phyloP scores from a whole-genome alignment of 64 coral and sea anemone genomes.

The Stichodactyla mertensii region DNA sequence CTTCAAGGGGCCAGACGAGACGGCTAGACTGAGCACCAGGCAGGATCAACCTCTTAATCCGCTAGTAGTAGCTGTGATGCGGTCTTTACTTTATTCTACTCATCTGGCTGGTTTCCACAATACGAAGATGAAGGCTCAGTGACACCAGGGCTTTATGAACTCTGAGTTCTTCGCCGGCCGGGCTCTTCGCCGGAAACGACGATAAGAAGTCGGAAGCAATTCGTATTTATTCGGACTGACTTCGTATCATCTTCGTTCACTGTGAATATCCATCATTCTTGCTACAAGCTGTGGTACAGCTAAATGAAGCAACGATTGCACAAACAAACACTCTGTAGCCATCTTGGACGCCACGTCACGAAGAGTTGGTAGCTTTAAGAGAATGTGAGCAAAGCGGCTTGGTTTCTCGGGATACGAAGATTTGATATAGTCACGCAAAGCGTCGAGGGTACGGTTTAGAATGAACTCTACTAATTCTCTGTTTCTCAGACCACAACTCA shows the following conservation, averaged over 20 bases:
- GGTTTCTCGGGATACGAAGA: slow-evolving; percentile 98
- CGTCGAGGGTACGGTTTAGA: slow-evolving; percentile 76
- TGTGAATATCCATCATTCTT: slow-evolving; percentile 38
- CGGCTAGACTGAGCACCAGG: too few species aligned
- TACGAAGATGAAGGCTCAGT: too few species aligned
- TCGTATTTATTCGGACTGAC: background rate
- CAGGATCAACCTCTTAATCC: too few species aligned
- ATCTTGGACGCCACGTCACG: slow-evolving; percentile 67
- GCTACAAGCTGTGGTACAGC: slow-evolving; percentile 72
- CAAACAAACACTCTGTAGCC: slow-evolving; percentile 69
- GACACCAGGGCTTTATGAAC: too few species aligned
- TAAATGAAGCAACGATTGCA: slow-evolving; percentile 66
- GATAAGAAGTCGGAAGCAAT: background rate
- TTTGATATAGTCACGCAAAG: slow-evolving; percentile 87
- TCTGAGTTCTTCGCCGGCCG: too few species aligned
- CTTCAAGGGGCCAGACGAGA: too few species aligned
- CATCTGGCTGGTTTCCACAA: too few species aligned
- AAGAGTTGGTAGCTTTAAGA: slow-evolving; percentile 81
- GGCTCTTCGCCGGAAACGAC: background rate
- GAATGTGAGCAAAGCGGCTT: slow-evolving; percentile 90
- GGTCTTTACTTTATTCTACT: too few species aligned
- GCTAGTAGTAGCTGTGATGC: too few species aligned
- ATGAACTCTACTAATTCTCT: slow-evolving; percentile 81
- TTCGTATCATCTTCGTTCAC: background rate
- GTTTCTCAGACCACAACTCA: slow-evolving; percentile 74